Base-by-base conservation (phyloP, 2,113 vertebrate species). In the Tonatia bakeri region DNA sequence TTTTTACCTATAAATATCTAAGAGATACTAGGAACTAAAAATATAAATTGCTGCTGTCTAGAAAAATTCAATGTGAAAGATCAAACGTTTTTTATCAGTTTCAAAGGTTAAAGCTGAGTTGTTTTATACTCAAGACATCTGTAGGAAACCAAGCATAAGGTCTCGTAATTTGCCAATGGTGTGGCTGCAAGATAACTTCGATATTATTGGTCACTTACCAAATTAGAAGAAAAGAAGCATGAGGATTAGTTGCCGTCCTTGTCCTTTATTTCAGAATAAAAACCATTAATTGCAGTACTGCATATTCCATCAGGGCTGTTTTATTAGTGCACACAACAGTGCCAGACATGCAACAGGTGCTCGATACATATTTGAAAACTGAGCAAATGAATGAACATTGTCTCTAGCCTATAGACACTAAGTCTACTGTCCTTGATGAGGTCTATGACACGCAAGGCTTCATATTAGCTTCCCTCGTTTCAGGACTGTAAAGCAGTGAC, bases 291-390 rank as follows among this genome's bases (percentile, higher is more conserved):
- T 70, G 1, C 17, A 33, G 47, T 19, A 4, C 16, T 59, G 31
- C 33, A 28, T 4, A 80, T 24, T 43, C 38, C 69, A 70, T 26
- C 67, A 56, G 36, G 64, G 65, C 52, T 93, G 12, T 64, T 64
- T 69, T 36, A 59, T 26, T 15, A 14, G 14, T 47, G 50, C 13
- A 31, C 36, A 17, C 38, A 79, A 91, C 4, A 61, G 65, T 36
- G n/a, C 28, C 5, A 59, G n/a, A 19, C 2, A 59, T 16, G 5
- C 31, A 79, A 0, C 0, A 2, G 59, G 26, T 19, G 38, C 40
- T 69, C 0, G 0, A 3, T 91, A n/a, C 12, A 11, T 8, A 24
- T 64, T 16, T 65, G 65, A 86, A 82, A 72, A 89, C 79, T 33
- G 40, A 87, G 16, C 19, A 43, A 75, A 43, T 84, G 50, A 45